Conservation (phyloP, 2,797 vertebrate genomes). For the Caiman crocodilus region DNA sequence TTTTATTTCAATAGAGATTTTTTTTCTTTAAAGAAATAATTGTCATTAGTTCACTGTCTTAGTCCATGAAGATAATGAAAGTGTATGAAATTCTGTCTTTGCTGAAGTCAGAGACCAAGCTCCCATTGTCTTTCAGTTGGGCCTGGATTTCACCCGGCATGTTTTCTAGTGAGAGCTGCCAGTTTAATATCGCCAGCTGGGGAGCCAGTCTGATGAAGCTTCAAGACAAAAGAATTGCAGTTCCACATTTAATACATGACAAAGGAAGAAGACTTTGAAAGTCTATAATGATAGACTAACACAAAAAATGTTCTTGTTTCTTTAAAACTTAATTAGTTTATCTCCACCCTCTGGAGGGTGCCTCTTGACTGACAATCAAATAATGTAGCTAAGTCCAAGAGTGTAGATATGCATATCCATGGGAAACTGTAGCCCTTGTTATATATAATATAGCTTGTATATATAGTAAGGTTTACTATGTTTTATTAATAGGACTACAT, state of each 20-base stretch:
- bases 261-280: conserved; percentile 50
- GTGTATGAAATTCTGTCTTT: not conserved
- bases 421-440: not conserved
- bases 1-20: not conserved
- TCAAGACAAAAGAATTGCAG: conserved; percentile 70
- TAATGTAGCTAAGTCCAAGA: not conserved
- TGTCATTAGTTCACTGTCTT: conserved; percentile 10
- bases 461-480: too few species aligned
- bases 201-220: conserved; percentile 48
- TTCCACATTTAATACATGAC: conserved; percentile 56
- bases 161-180: conserved; percentile 65
- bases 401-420: not conserved
- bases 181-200: conserved; percentile 67
- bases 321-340: not conserved
- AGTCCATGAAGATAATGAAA: not conserved
- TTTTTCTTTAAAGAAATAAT: not conserved
- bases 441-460: too few species aligned
- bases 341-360: not conserved
- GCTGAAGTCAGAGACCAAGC: conserved; percentile 35
- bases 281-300: conserved; percentile 32
- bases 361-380: not conserved
- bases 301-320: not conserved
- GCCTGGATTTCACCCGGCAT: conserved; percentile 41
- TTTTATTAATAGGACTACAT: too few species aligned
- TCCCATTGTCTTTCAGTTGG: conserved; percentile 57